Evolutionary conservation across 2,113 vertebrate genomes (phyloP).

Genomic region (Megaceryle maxima): DNA sequence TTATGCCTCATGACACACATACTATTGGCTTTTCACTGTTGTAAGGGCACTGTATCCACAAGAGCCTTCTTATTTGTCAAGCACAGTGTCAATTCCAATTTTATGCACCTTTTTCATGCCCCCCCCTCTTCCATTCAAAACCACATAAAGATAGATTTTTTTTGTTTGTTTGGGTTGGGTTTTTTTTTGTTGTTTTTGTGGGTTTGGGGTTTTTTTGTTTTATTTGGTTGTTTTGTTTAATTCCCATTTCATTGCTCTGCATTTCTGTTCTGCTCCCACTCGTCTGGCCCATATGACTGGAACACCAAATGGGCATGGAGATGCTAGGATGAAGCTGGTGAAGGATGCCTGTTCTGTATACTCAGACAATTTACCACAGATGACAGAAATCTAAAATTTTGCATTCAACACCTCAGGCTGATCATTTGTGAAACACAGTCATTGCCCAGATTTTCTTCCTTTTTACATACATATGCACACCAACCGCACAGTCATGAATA

Average conservation of each 20-base stretch:
- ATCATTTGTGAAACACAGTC: not conserved
- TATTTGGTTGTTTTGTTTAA: not conserved
- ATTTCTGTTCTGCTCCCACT: not conserved
- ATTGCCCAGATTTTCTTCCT: not conserved
- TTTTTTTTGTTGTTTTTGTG: no score
- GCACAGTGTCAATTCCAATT: not conserved
- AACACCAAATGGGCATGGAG: not conserved
- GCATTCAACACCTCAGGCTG: not conserved
- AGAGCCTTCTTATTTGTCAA: not conserved
- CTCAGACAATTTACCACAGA: not conserved
- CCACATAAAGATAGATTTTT: no score
- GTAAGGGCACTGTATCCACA: not conserved
- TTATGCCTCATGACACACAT: not conserved
- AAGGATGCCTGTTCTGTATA: not conserved
- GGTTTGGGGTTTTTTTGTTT: no score
- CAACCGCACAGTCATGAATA: conserved; percentile 9
- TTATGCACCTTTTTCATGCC: not conserved
- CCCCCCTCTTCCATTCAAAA: not conserved
- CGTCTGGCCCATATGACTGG: not conserved
- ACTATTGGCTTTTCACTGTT: not conserved
- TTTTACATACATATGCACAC: not conserved
- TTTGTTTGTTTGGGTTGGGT: no score
- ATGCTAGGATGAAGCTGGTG: not conserved
- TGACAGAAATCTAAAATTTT: not conserved
- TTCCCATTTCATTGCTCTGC: not conserved